These are phyloP conservation scores for Ridgeia piscesae DNA, from an alignment of 1,140 invertebrate genomes.

Conservation along the genomic window DNA sequence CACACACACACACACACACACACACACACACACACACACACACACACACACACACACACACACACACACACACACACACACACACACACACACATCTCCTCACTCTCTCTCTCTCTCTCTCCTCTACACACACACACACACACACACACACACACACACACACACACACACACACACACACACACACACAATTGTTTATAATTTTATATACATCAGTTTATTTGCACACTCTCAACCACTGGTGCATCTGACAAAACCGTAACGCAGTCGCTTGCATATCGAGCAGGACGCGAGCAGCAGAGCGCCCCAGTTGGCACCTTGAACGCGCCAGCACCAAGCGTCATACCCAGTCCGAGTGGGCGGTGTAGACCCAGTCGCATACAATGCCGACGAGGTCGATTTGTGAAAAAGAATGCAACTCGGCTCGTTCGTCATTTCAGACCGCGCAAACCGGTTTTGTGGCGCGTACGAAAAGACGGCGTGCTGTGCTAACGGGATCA, in stretches of 20 bases:
- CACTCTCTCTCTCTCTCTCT: no score
- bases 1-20: neutral
- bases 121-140: no score
- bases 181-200: neutral
- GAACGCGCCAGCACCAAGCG: neutral
- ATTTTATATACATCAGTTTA: no score
- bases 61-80: no score
- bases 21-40: neutral
- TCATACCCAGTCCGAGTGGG: no score
- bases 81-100: no score
- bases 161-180: neutral
- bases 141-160: no score
- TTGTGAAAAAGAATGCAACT: conserved; percentile 6
- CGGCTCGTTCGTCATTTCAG: neutral
- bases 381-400: neutral
- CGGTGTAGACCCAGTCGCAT: neutral
- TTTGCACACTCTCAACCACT: neutral
- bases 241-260: neutral
- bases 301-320: neutral
- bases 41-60: no score
- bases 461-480: neutral
- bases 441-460: neutral
- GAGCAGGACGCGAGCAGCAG: neutral
- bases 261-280: neutral
- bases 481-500: neutral